These are phyloP conservation scores for Peromyscus attwateri DNA, from an alignment of 2,797 vertebrate genomes.

Conservation along the genomic window DNA sequence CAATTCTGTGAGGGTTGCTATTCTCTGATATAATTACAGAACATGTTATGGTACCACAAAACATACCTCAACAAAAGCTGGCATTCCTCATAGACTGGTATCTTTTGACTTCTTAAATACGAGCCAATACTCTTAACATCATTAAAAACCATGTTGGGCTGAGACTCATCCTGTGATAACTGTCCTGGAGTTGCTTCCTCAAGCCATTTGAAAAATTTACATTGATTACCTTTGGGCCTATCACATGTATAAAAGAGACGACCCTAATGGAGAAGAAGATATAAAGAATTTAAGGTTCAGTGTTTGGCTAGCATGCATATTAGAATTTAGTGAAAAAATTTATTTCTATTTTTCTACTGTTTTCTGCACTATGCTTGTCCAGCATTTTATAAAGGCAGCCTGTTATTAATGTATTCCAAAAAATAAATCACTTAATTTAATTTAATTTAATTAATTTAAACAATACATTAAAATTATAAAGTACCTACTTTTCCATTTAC, in stretches of 20 bases:
- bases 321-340: background rate
- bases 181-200: slow-evolving; percentile 82
- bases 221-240: slow-evolving; percentile 87
- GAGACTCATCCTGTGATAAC: slow-evolving; percentile 56
- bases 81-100: slow-evolving; percentile 89
- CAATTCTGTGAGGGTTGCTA: background rate
- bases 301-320: background rate
- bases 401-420: background rate
- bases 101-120: slow-evolving; percentile 87
- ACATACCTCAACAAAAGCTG: slow-evolving; percentile 89
- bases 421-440: background rate
- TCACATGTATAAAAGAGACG: slow-evolving; percentile 90
- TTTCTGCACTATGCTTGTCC: background rate
- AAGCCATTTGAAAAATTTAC: slow-evolving; percentile 90
- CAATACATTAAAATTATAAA: slow-evolving; percentile 51
- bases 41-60: background rate
- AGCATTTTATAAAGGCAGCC: background rate
- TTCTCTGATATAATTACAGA: slow-evolving; percentile 8
- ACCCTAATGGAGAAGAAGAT: slow-evolving; percentile 81
- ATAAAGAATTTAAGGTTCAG: background rate
- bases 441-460: slow-evolving; percentile 62
- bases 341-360: background rate
- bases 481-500: background rate
- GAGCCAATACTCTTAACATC: slow-evolving; percentile 87
- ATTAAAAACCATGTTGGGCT: slow-evolving; percentile 73